Base-by-base conservation (phyloP, 2,113 vertebrate species). In the Anguilla rostrata region DNA sequence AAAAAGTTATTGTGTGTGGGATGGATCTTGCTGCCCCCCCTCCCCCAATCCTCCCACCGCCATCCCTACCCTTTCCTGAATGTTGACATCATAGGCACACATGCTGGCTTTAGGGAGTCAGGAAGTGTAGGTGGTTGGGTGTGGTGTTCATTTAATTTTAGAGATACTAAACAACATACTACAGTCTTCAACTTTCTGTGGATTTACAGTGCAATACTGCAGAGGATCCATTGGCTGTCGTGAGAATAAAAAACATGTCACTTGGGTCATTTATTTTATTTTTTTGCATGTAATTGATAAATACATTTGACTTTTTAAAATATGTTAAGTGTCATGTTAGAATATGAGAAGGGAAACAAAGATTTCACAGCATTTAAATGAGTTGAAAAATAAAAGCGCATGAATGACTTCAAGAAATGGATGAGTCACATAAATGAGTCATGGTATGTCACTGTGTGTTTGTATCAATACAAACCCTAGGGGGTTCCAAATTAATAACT, bases 251-350 rank as follows among this genome's bases (percentile, higher is more conserved):
- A 39, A 11, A 63, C 11, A 5, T 66, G 34, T 39, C 14, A 39
- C 49, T 43, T 57, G 15, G 26, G n/a, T 57, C 66, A 71, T 39
- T 63, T 91, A 34, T 86, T 90, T 92, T 87, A 91, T 93, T 89
- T 88, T 91, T 94, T 93, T 92, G 49, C 20, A 86, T 81, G 39
- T 81, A 94, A 94, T 94, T 94, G 94, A 94, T 87, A 75, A 66
- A 46, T 81, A 81, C 39, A 87, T 84, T 63, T 71, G 92, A 92
- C 15, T 26, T 82, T 78, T 85, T 20, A 84, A 49, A 53, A 86
- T 89, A 87, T 88, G 88, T 90, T 20, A 83, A 91, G 88, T 92
- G 90, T 90, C 86, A 90, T 90, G 89, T 94, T 94, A 94, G 89
- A 94, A 93, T 92, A 92, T 89, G 91, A 39, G 84, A 92, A 92